Base-by-base conservation (phyloP, 2,797 vertebrate genomes). In the Poeciliopsis infans region DNA sequence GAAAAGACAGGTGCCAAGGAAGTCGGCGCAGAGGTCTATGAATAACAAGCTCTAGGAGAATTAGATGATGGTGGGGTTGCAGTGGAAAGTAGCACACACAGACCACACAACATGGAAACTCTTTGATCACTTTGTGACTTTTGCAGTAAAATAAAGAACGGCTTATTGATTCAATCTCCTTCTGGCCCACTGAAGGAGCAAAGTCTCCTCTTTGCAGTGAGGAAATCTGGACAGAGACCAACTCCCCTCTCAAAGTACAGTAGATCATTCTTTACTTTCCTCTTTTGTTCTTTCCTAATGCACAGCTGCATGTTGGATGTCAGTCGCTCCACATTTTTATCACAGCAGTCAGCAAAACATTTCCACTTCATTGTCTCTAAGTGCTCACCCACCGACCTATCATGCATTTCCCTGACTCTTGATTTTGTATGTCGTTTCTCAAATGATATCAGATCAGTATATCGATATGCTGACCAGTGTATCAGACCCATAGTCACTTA, bases 1-100 rank as follows among this genome's bases (percentile, higher is more conserved):
- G 85, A 92, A 87, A 87, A 91, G 89, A 94, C 94, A 95, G 93
- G 94, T 95, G 93, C 93, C 94, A 93, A 94, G 91, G 92, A 94
- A 92, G 89, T 92, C 88, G 88, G 91, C 68, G 2, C 80, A 77
- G 85, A 83, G 84, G 78, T 86, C 88, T 91, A 91, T 90, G 91
- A 93, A 94, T 92, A 94, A 92, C 93, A 93, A 83, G 72, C 86
- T 77, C 73, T 74, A 82, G 87, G 86, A 88, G 88, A 88, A 81
- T 79, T 66, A 81, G 82, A 87, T 83, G 88, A 83, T 78, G 55
- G 79, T 41, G 45, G 76, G 81, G 86, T 82, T 49, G 55, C 74
- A 74, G 51, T 45, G 25, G 77, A 79, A 74, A 69, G 66, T 64
- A 79, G 45, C 53, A 70, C n/a, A 18, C 64, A 46, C 31, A 75